phyloP scores from a whole-genome alignment of 2,888 invertebrate genomes.

The Tipula confusa region DNA sequence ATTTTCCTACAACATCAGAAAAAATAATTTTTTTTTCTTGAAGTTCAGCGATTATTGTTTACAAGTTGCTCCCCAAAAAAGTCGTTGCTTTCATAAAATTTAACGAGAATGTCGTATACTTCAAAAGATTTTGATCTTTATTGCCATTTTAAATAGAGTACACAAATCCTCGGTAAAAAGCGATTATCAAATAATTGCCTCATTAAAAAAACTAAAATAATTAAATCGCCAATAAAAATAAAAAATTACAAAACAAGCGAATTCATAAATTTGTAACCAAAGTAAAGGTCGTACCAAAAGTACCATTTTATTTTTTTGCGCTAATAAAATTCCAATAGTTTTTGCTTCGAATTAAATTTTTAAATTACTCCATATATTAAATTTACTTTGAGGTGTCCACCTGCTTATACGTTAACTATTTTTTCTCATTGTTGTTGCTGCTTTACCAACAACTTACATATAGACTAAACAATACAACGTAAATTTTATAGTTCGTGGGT shows the following conservation, averaged over 20 bases:
- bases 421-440: background rate
- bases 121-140: too few species aligned
- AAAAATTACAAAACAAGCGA: background rate
- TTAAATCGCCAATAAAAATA: too few species aligned
- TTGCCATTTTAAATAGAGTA: too few species aligned
- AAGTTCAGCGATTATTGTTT: too few species aligned
- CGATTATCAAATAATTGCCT: too few species aligned
- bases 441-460: background rate
- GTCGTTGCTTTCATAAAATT: too few species aligned
- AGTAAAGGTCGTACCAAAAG: background rate
- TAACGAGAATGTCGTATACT: too few species aligned
- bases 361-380: background rate
- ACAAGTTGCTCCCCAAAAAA: too few species aligned
- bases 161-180: too few species aligned
- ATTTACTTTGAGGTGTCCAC: constrained; percentile 1
- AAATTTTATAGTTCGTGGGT: constrained; percentile 12
- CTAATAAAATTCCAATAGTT: background rate
- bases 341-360: background rate
- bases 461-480: background rate
- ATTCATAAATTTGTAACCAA: background rate
- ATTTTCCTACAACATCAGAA: too few species aligned
- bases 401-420: background rate
- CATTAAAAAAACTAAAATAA: too few species aligned
- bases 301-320: background rate
- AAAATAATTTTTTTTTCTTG: too few species aligned